A percentile compares a stretch with the other conserved stretches of the same genome.
phyloP scores from a whole-genome alignment of 2,888 invertebrate species.

The Pristionchus entomophagus region DNA sequence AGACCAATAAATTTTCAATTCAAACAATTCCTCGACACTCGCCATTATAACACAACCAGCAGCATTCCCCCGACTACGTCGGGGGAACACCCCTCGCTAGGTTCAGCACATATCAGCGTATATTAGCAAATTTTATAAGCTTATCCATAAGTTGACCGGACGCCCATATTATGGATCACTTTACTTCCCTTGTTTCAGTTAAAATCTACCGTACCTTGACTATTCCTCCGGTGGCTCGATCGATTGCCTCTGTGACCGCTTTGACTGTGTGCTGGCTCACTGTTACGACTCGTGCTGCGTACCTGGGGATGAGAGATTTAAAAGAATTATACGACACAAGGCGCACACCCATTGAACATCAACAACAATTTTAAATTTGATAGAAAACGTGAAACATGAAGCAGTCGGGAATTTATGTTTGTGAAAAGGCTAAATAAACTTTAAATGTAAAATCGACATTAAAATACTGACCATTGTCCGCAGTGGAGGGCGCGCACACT shows the following conservation, averaged over 20 bases:
- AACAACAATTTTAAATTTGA: not conserved
- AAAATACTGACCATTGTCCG: conserved; percentile 7
- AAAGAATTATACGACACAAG: not conserved
- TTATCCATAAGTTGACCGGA: too few species aligned
- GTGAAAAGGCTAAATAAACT: not conserved
- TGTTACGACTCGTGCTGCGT: conserved; percentile 59
- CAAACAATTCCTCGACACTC: too few species aligned
- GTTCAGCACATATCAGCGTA: too few species aligned
- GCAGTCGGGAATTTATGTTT: not conserved
- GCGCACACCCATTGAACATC: too few species aligned
- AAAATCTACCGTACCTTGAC: not conserved
- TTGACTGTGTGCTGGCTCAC: conserved; percentile 51
- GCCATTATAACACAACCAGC: too few species aligned
- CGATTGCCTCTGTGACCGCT: conserved; percentile 41
- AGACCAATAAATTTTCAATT: too few species aligned
- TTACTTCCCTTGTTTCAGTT: too few species aligned
- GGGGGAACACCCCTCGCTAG: too few species aligned
- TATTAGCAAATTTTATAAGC: too few species aligned
- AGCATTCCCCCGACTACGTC: too few species aligned
- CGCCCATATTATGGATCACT: too few species aligned
- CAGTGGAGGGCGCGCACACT: conserved; percentile 62
- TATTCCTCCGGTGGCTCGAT: not conserved
- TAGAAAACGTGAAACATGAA: not conserved
- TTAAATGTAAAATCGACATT: not conserved
- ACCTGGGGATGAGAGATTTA: conserved; percentile 50